A percentile compares a stretch with the other conserved stretches of the same genome.
phyloP scores from a whole-genome alignment of 2,113 vertebrate genomes.

The Trichomycterus rosablanca region DNA sequence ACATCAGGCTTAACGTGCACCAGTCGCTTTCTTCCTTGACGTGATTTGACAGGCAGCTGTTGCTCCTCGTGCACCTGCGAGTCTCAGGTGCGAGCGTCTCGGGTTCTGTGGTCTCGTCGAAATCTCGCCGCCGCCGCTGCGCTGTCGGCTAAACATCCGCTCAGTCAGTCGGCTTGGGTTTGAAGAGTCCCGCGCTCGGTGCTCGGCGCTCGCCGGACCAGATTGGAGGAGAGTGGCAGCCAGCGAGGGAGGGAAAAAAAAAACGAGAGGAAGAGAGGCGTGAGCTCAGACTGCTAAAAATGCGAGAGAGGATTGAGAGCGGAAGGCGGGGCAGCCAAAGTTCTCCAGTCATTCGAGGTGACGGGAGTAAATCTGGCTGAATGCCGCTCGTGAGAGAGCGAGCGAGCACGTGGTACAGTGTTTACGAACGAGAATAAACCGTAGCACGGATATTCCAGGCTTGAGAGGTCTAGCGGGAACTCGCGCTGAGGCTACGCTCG shows the following conservation, averaged over 20 bases:
- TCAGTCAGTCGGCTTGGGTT: too few relatives aligned
- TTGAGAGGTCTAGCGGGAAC: slow-evolving; percentile 43
- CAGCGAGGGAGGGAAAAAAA: slow-evolving; percentile 16
- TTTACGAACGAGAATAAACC: slow-evolving; percentile 56
- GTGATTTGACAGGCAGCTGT: slow-evolving; percentile 12
- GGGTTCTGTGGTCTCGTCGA: too few relatives aligned
- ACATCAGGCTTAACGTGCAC: too few relatives aligned
- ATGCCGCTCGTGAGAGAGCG: too few relatives aligned
- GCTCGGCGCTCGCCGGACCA: slow-evolving; percentile 63
- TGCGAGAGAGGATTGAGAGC: slow-evolving; percentile 43
- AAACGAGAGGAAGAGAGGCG: slow-evolving; percentile 41
- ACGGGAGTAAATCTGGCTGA: slow-evolving; percentile 71
- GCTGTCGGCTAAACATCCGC: too few relatives aligned
- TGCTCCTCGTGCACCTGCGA: slow-evolving; percentile 25
- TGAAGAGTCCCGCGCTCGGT: slow-evolving; percentile 71
- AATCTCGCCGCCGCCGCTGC: too few relatives aligned
- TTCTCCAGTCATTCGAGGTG: slow-evolving; percentile 71
- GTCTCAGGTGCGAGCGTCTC: slow-evolving; percentile 33
- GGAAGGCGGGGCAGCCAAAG: slow-evolving; percentile 53
- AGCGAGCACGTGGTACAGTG: slow-evolving; percentile 47
- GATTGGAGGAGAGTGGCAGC: slow-evolving; percentile 34
- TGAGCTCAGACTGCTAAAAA: slow-evolving; percentile 30
- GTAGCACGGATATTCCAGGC: slow-evolving; percentile 42
- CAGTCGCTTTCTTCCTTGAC: neutral
- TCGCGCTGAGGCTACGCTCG: too few relatives aligned